Base-by-base conservation (phyloP, 2,797 vertebrate genomes). In the Crocidura indochinensis region DNA sequence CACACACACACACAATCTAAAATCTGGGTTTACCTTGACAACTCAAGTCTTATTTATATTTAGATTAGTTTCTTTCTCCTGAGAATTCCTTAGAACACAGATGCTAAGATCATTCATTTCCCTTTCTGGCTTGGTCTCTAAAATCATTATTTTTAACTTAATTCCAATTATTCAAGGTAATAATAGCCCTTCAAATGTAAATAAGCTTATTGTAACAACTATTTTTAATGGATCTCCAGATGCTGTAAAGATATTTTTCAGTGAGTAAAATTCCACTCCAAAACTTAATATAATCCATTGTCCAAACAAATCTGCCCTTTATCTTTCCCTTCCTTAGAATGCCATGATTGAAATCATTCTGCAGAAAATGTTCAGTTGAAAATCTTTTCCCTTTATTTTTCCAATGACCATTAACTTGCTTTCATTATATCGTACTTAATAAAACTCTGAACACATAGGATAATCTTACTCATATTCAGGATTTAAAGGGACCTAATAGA, bases 41-140 rank as follows among this genome's bases (percentile, higher is more conserved):
- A 84, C 60, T 46, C 31, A 85, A 93, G 84, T 60, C 26, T 69
- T 64, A 47, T 84, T 90, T 65, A 88, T 64, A 8, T 31, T 38
- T 38, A 56, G 22, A 85, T 60, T 15, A 19, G 4, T 72, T 91
- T 74, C 31, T 91, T 91, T 89, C 69, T 15, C 79, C 46, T 90
- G 84, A 29, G 53, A 96, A 94, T 47, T 72, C 19, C 65, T 29
- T 44, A 73, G 26, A 84, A 46, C 4, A 94, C 1, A 26, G 60
- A 68, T 14, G 72, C 17, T 51, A 89, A 75, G 67, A 44, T 76
- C n/a, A 76, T 2, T 71, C 14, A 1, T 44, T 51, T 93, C 53
- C 53, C 29, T 87, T 31, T 71, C 31, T 60, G 17, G 56, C 56
- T 60, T 60, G 19, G 17, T 60, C 19, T 60, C 51, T 24, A 20